Conservation (phyloP, 2,113 vertebrate species). For the Pseudonaja textilis region DNA sequence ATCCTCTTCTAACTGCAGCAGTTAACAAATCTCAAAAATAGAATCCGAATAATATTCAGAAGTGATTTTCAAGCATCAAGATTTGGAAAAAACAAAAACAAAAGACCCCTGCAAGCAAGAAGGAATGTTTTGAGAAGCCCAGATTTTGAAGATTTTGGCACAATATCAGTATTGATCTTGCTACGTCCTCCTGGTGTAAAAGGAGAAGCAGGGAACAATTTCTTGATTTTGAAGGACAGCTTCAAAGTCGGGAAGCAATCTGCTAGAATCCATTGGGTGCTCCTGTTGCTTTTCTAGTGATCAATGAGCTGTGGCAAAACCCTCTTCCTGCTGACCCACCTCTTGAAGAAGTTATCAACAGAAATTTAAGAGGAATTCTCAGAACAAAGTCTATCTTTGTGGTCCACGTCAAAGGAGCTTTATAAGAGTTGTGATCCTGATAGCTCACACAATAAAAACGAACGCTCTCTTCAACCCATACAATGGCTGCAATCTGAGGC, state of each 20-base stretch:
- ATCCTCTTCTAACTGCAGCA: not conserved
- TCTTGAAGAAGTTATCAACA: conserved; percentile 33
- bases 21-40: not conserved
- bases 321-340: conserved; percentile 28
- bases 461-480: conserved; percentile 32
- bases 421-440: conserved; percentile 47
- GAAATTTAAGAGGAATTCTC: conserved; percentile 55
- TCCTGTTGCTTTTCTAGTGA: not conserved
- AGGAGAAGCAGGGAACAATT: not conserved
- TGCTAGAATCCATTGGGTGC: not conserved
- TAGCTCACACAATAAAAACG: conserved; percentile 48
- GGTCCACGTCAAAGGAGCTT: conserved; percentile 53
- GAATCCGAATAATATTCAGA: not conserved
- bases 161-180: not conserved
- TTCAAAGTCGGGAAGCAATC: not conserved
- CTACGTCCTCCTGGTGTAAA: not conserved
- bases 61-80: not conserved
- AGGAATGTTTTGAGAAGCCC: not conserved
- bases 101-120: not conserved
- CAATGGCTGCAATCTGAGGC: conserved; percentile 49
- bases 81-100: not conserved
- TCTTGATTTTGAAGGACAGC: not conserved
- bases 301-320: not conserved
- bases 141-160: not conserved
- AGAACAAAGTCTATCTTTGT: conserved; percentile 57